Conservation (phyloP, 2,113 vertebrate genomes). For the Corythornis cristatus region DNA sequence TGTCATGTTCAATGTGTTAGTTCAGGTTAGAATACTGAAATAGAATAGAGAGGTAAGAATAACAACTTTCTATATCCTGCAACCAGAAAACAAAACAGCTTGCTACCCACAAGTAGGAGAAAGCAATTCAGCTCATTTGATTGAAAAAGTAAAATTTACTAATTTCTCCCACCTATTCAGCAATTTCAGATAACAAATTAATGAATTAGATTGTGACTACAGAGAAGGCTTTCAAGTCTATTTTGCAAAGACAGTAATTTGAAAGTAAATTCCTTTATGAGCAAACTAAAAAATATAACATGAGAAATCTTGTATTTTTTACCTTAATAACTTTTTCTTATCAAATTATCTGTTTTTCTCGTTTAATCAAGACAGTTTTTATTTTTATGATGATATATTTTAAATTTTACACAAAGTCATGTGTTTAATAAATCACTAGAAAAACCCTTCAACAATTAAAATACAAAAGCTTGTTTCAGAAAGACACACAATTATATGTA, state of each 20-base stretch:
- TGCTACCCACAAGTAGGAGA: not conserved
- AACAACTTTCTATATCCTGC: not conserved
- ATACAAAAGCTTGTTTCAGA: not conserved
- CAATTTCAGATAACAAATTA: not conserved
- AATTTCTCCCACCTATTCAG: not conserved
- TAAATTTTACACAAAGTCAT: not conserved
- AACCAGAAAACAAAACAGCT: not conserved
- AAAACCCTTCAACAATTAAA: not conserved
- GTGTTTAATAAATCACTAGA: slow-evolving; percentile 11
- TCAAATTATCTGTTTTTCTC: not conserved
- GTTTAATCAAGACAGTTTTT: not conserved
- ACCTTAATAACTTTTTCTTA: not conserved
- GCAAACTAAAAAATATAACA: not conserved
- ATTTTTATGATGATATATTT: not conserved
- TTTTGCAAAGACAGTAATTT: not conserved
- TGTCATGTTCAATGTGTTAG: accelerated
- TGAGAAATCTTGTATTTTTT: not conserved
- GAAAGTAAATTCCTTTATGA: not conserved
- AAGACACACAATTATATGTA: not conserved
- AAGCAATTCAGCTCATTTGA: not conserved
- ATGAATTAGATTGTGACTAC: not conserved
- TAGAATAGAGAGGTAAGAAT: not conserved
- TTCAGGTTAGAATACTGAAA: not conserved
- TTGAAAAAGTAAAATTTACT: not conserved
- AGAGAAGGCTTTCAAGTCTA: not conserved